Conservation (phyloP, 1,140 invertebrate species). For the Coboldia fuscipes region DNA sequence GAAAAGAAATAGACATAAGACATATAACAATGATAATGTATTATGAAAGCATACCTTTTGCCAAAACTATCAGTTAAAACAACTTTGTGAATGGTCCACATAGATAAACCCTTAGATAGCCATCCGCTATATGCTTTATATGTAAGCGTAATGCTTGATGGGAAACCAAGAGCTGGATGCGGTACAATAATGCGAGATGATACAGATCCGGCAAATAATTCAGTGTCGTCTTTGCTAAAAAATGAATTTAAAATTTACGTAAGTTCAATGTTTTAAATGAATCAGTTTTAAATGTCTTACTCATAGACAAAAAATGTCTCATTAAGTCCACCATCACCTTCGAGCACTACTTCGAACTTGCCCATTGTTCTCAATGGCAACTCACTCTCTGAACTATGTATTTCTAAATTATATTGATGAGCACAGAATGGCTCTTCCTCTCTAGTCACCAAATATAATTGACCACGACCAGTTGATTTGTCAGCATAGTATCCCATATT, state of each 20-base stretch:
- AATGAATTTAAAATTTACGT: too few relatives aligned
- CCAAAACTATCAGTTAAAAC: conserved; percentile 68
- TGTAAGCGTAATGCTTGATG: conserved; percentile 44
- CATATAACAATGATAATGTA: conserved; percentile 25
- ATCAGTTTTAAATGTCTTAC: too few relatives aligned
- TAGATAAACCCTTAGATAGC: conserved; percentile 62
- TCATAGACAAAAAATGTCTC: conserved; percentile 75
- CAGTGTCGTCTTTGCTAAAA: conserved; percentile 60
- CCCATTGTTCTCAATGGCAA: conserved; percentile 40
- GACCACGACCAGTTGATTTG: conserved; percentile 50
- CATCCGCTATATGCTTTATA: conserved; percentile 82
- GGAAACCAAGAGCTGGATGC: conserved; percentile 58
- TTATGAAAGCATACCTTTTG: too few relatives aligned
- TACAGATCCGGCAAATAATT: conserved; percentile 42
- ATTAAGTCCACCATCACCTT: conserved; percentile 59
- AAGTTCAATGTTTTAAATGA: neutral
- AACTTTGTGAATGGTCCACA: conserved; percentile 64
- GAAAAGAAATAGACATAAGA: too few relatives aligned
- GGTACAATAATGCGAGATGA: conserved; percentile 66
- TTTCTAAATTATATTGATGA: conserved; percentile 66
- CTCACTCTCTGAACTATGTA: conserved; percentile 49
- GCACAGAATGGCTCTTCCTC: conserved; percentile 86
- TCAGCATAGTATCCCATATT: conserved; percentile 91
- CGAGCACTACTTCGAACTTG: conserved; percentile 58
- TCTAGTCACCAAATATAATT: conserved; percentile 65